phyloP scores from a whole-genome alignment of 1,140 invertebrate genomes.

The Meteorus sp. region DNA sequence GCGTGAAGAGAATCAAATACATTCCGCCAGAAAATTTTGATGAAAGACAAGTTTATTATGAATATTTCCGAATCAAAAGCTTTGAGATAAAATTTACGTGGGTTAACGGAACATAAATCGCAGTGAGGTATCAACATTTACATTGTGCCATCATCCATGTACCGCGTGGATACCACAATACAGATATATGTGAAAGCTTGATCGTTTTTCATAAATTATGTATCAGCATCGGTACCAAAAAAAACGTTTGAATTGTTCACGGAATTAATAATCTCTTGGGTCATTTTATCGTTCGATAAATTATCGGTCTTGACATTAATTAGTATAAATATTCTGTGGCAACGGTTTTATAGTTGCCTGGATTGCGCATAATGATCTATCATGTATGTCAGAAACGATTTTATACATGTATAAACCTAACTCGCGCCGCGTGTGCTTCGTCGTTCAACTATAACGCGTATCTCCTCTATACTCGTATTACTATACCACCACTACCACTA shows the following conservation, averaged over 20 bases:
- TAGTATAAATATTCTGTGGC: slow-evolving; percentile 27
- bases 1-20: no score
- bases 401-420: no score
- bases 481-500: neutral
- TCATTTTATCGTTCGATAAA: slow-evolving; percentile 24
- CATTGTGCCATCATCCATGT: no score
- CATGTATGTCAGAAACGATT: slow-evolving; percentile 26
- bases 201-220: slow-evolving; percentile 22
- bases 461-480: neutral
- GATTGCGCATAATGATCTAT: slow-evolving; percentile 27
- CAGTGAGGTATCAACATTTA: no score
- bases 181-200: neutral
- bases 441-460: no score
- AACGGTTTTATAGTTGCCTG: slow-evolving; percentile 26
- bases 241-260: slow-evolving; percentile 24
- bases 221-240: slow-evolving; percentile 1
- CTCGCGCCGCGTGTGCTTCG: no score
- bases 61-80: no score
- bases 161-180: no score
- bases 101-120: no score
- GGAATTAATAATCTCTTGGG: slow-evolving; percentile 21
- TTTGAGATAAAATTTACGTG: no score
- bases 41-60: no score
- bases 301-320: slow-evolving; percentile 25
- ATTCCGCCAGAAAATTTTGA: no score